Evolutionary conservation across 2,113 vertebrate species (phyloP).

Genomic region (Romanogobio albipinnatus): DNA sequence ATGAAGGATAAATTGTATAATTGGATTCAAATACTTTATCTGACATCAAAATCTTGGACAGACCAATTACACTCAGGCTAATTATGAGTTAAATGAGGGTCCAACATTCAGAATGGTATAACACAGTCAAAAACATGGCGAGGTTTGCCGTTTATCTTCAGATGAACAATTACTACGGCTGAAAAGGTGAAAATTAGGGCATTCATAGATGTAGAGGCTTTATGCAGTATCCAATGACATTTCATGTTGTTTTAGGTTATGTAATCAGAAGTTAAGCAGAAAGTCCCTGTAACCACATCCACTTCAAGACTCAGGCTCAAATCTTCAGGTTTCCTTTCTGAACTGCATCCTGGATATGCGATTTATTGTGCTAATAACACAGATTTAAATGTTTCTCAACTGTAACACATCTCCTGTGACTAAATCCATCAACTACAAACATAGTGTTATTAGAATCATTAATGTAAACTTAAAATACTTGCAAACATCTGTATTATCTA

Average conservation of each 20-base stretch:
- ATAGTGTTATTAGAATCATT: not conserved
- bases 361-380: not conserved
- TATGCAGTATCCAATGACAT: not conserved
- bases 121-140: not conserved
- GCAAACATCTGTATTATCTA: not conserved
- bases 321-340: slow-evolving; percentile 5
- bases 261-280: not conserved
- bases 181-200: not conserved
- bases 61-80: not conserved
- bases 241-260: not conserved
- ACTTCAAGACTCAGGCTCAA: not conserved
- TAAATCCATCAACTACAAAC: not conserved
- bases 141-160: not conserved
- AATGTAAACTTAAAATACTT: not conserved
- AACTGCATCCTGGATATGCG: slow-evolving; percentile 6
- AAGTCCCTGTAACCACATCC: slow-evolving; percentile 18
- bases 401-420: not conserved
- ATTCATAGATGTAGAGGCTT: not conserved
- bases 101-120: not conserved
- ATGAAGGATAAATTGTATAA: not conserved
- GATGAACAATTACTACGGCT: not conserved
- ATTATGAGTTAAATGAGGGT: not conserved
- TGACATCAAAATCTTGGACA: not conserved
- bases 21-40: not conserved
- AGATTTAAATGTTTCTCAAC: not conserved